Evolutionary conservation across 2,888 invertebrate species (phyloP).

Genomic region (Hanleya hanleyi): DNA sequence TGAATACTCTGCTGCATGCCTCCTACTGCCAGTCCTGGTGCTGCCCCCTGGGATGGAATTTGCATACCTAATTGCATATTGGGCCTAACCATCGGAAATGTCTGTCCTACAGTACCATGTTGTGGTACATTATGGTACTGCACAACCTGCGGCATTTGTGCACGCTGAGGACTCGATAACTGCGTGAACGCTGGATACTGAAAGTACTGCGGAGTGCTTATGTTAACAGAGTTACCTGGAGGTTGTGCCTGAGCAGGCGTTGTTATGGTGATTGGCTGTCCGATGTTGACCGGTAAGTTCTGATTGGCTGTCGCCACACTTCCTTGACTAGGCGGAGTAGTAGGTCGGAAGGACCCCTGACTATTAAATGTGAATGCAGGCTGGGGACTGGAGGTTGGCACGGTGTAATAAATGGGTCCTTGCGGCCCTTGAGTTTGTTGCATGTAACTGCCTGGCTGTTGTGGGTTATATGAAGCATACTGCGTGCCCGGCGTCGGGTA

Average conservation of each 20-base stretch:
- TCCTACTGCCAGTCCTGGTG: constrained; percentile 37
- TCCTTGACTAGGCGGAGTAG: constrained; percentile 47
- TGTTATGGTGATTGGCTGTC: constrained; percentile 24
- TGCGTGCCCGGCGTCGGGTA: not conserved
- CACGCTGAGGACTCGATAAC: not conserved
- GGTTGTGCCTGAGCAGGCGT: not conserved
- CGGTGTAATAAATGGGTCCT: constrained; percentile 37
- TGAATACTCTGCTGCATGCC: not conserved
- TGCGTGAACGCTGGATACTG: not conserved
- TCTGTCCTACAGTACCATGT: constrained; percentile 22
- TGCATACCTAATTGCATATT: constrained; percentile 66
- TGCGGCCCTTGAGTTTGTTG: constrained; percentile 22
- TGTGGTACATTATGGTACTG: not conserved
- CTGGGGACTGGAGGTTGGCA: constrained; percentile 34
- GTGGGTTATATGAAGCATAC: not conserved
- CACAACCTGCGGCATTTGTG: constrained; percentile 2
- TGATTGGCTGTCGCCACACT: constrained; percentile 18
- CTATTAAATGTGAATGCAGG: constrained; percentile 27
- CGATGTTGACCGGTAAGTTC: constrained; percentile 21
- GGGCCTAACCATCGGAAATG: constrained; percentile 53
- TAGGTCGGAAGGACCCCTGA: constrained; percentile 41
- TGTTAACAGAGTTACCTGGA: not conserved
- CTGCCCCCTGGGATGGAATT: constrained; percentile 47
- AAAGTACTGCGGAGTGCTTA: not conserved
- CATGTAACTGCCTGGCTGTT: not conserved